Conservation (phyloP, 2,113 vertebrate species). For the Ptychochromis oligacanthus region DNA sequence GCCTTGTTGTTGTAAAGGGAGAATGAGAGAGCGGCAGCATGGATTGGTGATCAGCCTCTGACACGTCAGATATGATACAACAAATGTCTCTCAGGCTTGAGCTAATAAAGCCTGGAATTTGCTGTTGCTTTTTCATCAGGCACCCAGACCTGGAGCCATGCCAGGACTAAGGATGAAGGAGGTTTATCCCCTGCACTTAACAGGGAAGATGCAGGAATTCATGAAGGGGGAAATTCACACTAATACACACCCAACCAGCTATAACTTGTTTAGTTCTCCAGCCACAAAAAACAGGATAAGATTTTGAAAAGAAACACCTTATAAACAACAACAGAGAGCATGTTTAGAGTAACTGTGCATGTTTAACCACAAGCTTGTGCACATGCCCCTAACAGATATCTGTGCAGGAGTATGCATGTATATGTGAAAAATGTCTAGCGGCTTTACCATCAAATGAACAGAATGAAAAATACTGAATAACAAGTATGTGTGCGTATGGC, state of each 20-base stretch:
- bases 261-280: slow-evolving; percentile 39
- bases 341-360: background rate
- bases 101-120: slow-evolving; percentile 75
- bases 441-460: background rate
- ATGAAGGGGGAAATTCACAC: slow-evolving; percentile 11
- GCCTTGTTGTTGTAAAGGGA: slow-evolving; percentile 59
- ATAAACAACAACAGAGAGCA: background rate
- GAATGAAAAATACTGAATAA: background rate
- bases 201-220: slow-evolving; percentile 51
- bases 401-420: background rate
- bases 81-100: slow-evolving; percentile 49
- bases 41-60: slow-evolving; percentile 43
- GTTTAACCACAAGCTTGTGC: background rate
- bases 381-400: background rate
- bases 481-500: fast-evolving
- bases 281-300: slow-evolving; percentile 38
- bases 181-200: slow-evolving; percentile 52
- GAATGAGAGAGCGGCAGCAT: background rate
- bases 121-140: slow-evolving; percentile 66
- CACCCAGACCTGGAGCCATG: slow-evolving; percentile 46
- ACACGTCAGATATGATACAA: slow-evolving; percentile 65
- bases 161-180: slow-evolving; percentile 50
- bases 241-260: slow-evolving; percentile 2
- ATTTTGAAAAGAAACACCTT: slow-evolving; percentile 2
- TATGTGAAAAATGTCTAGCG: background rate